phyloP scores from a whole-genome alignment of 1,140 invertebrate species.

The Nilaparvata lugens region DNA sequence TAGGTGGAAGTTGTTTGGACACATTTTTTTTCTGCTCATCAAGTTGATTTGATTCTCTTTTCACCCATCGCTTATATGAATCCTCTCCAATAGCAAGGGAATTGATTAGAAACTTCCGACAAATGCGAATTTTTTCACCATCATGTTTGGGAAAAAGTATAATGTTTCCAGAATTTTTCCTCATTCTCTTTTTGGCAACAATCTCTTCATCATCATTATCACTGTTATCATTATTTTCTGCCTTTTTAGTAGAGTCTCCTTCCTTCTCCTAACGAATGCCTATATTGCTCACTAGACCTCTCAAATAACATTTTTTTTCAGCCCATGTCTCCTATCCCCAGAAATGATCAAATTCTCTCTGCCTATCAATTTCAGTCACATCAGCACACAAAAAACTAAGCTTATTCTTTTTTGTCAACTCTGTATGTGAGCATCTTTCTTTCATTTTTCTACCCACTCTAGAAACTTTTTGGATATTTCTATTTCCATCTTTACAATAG shows the following conservation, averaged over 20 bases:
- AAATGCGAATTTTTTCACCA: background rate
- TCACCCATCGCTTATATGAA: background rate
- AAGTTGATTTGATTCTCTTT: background rate
- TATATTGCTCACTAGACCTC: background rate
- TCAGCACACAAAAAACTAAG: background rate
- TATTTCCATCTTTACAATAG: background rate
- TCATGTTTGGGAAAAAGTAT: background rate
- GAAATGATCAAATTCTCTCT: background rate
- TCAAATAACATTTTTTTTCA: background rate
- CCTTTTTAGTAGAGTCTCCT: too few relatives aligned
- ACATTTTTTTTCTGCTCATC: background rate
- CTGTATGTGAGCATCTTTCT: background rate
- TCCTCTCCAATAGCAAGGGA: background rate
- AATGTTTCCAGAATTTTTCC: too few relatives aligned
- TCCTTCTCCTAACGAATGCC: background rate
- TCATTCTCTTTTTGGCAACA: background rate
- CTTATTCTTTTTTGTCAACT: background rate
- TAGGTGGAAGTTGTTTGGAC: background rate
- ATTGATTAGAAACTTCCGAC: background rate
- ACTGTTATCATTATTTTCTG: background rate
- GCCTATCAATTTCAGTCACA: background rate
- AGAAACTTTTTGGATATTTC: background rate
- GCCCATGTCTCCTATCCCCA: background rate
- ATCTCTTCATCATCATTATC: background rate
- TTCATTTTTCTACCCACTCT: background rate